These are phyloP conservation scores for Thymallus thymallus DNA, from an alignment of 2,113 vertebrate species.

Conservation along the genomic window DNA sequence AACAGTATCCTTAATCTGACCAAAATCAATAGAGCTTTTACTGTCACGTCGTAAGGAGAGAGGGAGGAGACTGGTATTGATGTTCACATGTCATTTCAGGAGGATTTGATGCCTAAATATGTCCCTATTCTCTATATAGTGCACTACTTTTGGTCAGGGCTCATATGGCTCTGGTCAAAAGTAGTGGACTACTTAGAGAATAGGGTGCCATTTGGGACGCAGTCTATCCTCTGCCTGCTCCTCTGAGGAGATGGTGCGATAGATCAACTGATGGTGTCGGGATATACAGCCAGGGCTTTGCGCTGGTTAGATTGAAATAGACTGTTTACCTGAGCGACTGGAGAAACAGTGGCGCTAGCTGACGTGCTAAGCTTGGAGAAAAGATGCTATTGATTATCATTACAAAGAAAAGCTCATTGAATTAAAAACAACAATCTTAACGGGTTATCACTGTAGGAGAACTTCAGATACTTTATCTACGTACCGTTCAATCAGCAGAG, in stretches of 20 bases:
- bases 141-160: no score
- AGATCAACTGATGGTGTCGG: constrained; percentile 52
- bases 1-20: constrained; percentile 71
- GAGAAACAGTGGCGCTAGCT: constrained; percentile 17
- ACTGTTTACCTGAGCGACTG: constrained; percentile 17
- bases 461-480: constrained; percentile 42
- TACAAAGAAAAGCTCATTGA: constrained; percentile 53
- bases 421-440: constrained; percentile 8
- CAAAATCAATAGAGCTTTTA: constrained; percentile 78
- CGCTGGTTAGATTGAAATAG: constrained; percentile 25
- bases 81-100: constrained; percentile 70
- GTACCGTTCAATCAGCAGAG: constrained; percentile 38
- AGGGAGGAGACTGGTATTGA: constrained; percentile 68
- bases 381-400: constrained; percentile 50
- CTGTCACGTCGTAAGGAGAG: constrained; percentile 60
- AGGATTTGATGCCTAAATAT: constrained; percentile 58
- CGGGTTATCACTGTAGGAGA: constrained; percentile 44
- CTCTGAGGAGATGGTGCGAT: constrained; percentile 48
- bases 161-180: no score
- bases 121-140: no score
- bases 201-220: no score
- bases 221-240: constrained; percentile 39
- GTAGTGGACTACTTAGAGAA: no score
- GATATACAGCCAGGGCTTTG: constrained; percentile 48
- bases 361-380: constrained; percentile 48